These are phyloP conservation scores for Schrankia costaestrigalis DNA, from an alignment of 2,888 invertebrate genomes.

Conservation along the genomic window DNA sequence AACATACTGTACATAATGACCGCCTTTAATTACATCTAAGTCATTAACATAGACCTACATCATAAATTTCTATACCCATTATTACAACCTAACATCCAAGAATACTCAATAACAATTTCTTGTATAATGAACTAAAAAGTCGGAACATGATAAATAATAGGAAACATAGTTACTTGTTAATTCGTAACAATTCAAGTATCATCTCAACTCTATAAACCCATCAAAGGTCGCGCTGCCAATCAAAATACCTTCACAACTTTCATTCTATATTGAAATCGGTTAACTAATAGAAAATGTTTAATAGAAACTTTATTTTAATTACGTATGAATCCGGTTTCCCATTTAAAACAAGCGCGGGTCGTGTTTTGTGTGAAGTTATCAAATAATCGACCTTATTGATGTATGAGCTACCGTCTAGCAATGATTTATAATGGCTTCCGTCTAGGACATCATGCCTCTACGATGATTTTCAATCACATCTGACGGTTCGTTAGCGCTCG, in stretches of 20 bases:
- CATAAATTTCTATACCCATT: no score
- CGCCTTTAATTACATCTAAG: no score
- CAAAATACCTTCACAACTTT: constrained; percentile 60
- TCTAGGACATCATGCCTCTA: constrained; percentile 75
- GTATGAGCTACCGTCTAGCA: constrained; percentile 71
- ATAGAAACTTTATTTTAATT: constrained; percentile 63
- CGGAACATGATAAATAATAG: constrained; percentile 26
- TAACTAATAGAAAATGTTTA: constrained; percentile 53
- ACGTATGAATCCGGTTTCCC: constrained; percentile 35
- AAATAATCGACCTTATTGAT: constrained; percentile 78
- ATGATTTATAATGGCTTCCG: constrained; percentile 79
- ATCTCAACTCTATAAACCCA: constrained; percentile 39
- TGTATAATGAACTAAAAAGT: constrained; percentile 12
- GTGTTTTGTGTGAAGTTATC: constrained; percentile 68
- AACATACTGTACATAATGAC: no score
- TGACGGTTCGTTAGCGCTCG: constrained; percentile 75
- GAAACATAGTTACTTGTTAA: constrained; percentile 22
- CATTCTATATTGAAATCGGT: constrained; percentile 41
- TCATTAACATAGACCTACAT: no score
- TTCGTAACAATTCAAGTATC: constrained; percentile 32
- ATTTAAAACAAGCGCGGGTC: constrained; percentile 48
- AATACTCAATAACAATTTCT: no score
- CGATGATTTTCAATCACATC: constrained; percentile 80
- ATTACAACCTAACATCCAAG: no score
- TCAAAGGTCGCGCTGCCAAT: constrained; percentile 55